phyloP scores from a whole-genome alignment of 2,113 vertebrate genomes.

The Myotis yumanensis region DNA sequence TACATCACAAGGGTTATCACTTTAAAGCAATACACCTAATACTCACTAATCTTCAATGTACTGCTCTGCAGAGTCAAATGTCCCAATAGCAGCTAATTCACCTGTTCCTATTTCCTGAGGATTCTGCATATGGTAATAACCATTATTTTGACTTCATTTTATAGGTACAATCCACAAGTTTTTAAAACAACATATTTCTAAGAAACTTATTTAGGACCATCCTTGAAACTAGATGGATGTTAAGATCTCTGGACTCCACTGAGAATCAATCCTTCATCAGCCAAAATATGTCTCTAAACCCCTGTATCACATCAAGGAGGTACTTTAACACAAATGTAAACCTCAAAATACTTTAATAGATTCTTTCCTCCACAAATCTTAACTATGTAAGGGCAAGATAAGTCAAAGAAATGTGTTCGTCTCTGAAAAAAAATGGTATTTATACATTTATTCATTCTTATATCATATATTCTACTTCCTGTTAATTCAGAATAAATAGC shows the following conservation, averaged over 20 bases:
- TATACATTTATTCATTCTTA: slow-evolving; percentile 40
- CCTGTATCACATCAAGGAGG: neutral
- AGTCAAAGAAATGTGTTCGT: neutral
- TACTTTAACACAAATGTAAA: slow-evolving; percentile 44
- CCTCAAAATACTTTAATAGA: slow-evolving; percentile 54
- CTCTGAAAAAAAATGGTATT: neutral
- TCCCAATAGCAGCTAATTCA: slow-evolving; percentile 46
- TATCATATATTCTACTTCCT: neutral
- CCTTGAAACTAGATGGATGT: slow-evolving; percentile 15
- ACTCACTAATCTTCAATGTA: slow-evolving; percentile 21
- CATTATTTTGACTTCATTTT: slow-evolving; percentile 14
- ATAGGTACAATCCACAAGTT: slow-evolving; percentile 24
- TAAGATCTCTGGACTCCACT: neutral
- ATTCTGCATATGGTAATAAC: slow-evolving; percentile 16
- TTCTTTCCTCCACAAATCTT: slow-evolving; percentile 6
- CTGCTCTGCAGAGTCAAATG: slow-evolving; percentile 18
- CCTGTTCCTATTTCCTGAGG: slow-evolving; percentile 3
- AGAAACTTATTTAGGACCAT: slow-evolving; percentile 21
- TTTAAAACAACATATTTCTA: slow-evolving; percentile 49
- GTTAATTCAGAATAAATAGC: neutral
- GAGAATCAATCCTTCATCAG: neutral
- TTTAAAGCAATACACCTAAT: slow-evolving; percentile 61
- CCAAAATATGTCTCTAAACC: neutral
- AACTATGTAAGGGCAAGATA: neutral
- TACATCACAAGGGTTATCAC: slow-evolving; percentile 70